A percentile compares a stretch with the other conserved stretches of the same genome.
phyloP scores from a whole-genome alignment of 2,797 vertebrate species.

The Parauchenoglanis punctatus region DNA sequence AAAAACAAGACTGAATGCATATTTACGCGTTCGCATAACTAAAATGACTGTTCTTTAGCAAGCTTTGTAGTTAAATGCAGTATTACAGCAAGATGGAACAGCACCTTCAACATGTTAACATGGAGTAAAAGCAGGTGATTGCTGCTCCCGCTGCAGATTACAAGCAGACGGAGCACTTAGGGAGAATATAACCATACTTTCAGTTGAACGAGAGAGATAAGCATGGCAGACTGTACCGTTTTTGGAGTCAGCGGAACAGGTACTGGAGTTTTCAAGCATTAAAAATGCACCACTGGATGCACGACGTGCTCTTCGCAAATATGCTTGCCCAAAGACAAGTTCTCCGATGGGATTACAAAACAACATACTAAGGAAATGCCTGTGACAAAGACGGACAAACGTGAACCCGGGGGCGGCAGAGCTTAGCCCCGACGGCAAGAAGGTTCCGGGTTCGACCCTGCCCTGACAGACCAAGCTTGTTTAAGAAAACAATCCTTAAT shows the following conservation, averaged over 20 bases:
- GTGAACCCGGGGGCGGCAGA: neutral
- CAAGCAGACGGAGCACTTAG: neutral
- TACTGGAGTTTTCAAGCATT: neutral
- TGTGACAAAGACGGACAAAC: neutral
- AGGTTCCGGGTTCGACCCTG: no score
- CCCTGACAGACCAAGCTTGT: no score
- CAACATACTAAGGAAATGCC: neutral
- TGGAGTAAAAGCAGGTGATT: neutral
- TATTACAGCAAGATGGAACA: neutral
- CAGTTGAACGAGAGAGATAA: neutral
- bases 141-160: neutral
- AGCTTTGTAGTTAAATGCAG: neutral
- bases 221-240: neutral
- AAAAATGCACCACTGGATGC: neutral
- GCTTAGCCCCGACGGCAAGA: no score
- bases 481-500: neutral
- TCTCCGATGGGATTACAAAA: neutral
- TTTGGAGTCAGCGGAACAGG: neutral
- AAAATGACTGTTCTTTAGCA: neutral
- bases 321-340: neutral
- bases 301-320: neutral
- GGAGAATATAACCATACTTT: neutral
- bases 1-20: neutral
- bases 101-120: neutral
- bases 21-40: neutral